Evolutionary conservation across 2,888 invertebrate genomes (phyloP).

Genomic region (Galeruca laticollis): DNA sequence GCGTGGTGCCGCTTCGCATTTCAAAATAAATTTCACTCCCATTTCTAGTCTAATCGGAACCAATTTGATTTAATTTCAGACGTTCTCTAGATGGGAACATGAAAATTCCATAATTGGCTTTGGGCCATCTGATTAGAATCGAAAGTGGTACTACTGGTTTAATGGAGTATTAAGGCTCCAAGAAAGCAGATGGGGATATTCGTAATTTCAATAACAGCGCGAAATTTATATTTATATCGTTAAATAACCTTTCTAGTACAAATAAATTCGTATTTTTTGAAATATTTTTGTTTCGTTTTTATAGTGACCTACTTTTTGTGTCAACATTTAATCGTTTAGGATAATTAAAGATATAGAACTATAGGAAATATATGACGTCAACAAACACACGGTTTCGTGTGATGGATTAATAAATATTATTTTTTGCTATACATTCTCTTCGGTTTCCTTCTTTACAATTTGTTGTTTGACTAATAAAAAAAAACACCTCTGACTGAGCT

Average conservation of each 20-base stretch:
- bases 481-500: slow-evolving; percentile 27
- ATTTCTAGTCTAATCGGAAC: slow-evolving; percentile 41
- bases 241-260: background rate
- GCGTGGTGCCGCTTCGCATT: slow-evolving; percentile 25
- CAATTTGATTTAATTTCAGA: slow-evolving; percentile 48
- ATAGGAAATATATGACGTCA: slow-evolving; percentile 31
- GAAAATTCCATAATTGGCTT: slow-evolving; percentile 30
- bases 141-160: slow-evolving; percentile 40
- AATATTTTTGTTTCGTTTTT: background rate
- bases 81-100: slow-evolving; percentile 41
- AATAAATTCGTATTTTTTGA: background rate
- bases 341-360: too few relatives aligned
- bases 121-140: slow-evolving; percentile 33
- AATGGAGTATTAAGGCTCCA: slow-evolving; percentile 5
- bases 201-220: too few relatives aligned
- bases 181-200: background rate
- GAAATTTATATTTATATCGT: too few relatives aligned
- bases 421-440: slow-evolving; percentile 16
- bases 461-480: slow-evolving; percentile 28
- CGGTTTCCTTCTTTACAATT: slow-evolving; percentile 25
- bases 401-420: slow-evolving; percentile 35
- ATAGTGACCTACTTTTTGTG: slow-evolving; percentile 1
- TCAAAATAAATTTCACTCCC: slow-evolving; percentile 35
- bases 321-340: too few relatives aligned
- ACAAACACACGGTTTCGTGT: slow-evolving; percentile 26